Conservation (phyloP, 2,113 vertebrate genomes). For the Puntigrus tetrazona region DNA sequence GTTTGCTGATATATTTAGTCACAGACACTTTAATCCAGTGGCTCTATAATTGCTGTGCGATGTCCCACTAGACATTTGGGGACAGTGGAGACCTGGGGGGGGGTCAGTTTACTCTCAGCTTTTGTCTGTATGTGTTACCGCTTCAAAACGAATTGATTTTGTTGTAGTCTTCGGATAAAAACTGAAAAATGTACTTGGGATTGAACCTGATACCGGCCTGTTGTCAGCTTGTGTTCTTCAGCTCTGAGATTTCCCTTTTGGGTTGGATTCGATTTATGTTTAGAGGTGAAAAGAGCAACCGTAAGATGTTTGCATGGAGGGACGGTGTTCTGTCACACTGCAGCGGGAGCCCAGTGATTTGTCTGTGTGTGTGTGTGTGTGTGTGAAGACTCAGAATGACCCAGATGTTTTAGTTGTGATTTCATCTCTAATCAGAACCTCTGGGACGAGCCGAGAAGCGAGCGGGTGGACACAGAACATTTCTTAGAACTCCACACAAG, state of each 20-base stretch:
- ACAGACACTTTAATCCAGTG: constrained; percentile 24
- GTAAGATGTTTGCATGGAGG: neutral
- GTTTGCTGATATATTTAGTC: constrained; percentile 14
- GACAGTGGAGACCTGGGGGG: neutral
- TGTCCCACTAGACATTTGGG: neutral
- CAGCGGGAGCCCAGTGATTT: neutral
- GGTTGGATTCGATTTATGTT: constrained; percentile 3
- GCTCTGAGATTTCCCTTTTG: neutral
- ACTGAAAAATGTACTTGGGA: neutral
- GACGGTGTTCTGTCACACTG: neutral
- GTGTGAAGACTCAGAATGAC: constrained; percentile 51
- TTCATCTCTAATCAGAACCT: constrained; percentile 56
- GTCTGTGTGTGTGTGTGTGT: neutral
- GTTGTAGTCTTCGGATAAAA: neutral
- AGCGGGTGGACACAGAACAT: constrained; percentile 1
- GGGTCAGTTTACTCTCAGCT: neutral
- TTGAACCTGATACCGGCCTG: neutral
- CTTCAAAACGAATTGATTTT: neutral
- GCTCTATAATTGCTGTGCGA: constrained; percentile 43
- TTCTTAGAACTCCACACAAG: constrained; percentile 11
- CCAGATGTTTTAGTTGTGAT: constrained; percentile 64
- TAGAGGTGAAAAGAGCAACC: neutral
- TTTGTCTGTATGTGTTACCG: neutral
- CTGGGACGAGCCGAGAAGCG: constrained; percentile 28
- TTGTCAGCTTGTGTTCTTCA: neutral